Percentiles rank a stretch among this genome's conserved stretches.
phyloP scores from a whole-genome alignment of 2,797 vertebrate species.

The Eutrigla gurnardus region DNA sequence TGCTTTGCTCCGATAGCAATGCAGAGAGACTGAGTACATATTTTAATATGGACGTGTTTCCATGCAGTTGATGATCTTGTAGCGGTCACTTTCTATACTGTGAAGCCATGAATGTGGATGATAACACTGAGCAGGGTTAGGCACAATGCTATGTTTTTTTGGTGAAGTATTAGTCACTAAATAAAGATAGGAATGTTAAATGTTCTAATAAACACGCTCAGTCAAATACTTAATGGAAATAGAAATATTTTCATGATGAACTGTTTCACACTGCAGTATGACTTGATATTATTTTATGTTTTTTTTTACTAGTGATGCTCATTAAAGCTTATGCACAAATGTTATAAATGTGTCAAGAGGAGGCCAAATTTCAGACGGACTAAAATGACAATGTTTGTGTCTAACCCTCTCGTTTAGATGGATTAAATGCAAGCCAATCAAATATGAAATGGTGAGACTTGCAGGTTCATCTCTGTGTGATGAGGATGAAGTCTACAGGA shows the following conservation, averaged over 20 bases:
- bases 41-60: conserved; percentile 49
- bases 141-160: conserved; percentile 56
- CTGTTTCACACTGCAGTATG: neutral
- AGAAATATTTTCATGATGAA: neutral
- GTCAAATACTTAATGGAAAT: neutral
- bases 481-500: conserved; percentile 66
- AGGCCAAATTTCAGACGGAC: neutral
- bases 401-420: conserved; percentile 62
- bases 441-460: conserved; percentile 64
- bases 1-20: conserved; percentile 50
- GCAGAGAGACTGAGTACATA: conserved; percentile 71
- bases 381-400: conserved; percentile 55
- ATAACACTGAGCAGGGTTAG: conserved; percentile 70
- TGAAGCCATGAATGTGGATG: conserved; percentile 44
- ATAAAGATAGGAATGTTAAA: conserved; percentile 24
- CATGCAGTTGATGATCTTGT: conserved; percentile 59
- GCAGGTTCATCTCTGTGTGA: conserved; percentile 68
- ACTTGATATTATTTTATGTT: conserved; percentile 1
- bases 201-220: conserved; percentile 1
- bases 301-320: conserved; percentile 4
- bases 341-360: neutral
- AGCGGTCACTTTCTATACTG: conserved; percentile 21
- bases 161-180: conserved; percentile 38
- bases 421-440: conserved; percentile 33
- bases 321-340: neutral